Conservation (phyloP, 92 coral and sea anemone species). For the Pocillopora grandis region DNA sequence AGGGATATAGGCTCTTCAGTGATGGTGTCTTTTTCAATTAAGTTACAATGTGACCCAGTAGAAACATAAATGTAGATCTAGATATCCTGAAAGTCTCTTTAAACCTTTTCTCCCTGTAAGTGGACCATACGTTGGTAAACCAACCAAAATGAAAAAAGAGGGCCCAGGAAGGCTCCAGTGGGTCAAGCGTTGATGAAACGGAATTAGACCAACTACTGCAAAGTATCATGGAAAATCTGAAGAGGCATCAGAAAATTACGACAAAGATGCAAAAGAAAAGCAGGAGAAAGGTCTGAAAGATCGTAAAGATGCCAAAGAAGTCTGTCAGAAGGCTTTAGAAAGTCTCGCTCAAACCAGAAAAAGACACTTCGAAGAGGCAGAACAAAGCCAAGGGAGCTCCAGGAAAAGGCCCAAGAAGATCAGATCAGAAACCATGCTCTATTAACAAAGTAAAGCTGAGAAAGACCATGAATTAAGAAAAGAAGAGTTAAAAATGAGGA, state of each 20-base stretch:
- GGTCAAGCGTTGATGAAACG: slow-evolving; percentile 45
- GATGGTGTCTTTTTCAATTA: too few species aligned
- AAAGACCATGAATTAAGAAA: slow-evolving; percentile 52
- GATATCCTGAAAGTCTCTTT: too few species aligned
- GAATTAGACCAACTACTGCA: slow-evolving; percentile 54
- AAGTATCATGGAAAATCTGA: slow-evolving; percentile 50
- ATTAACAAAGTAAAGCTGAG: slow-evolving; percentile 50
- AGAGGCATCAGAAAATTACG: slow-evolving; percentile 45
- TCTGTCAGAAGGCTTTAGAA: slow-evolving; percentile 51
- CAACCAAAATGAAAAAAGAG: slow-evolving; percentile 47
- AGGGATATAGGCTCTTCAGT: too few species aligned
- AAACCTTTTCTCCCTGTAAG: too few species aligned
- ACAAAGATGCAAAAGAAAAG: slow-evolving; percentile 50
- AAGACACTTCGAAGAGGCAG: slow-evolving; percentile 43
- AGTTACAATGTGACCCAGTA: too few species aligned
- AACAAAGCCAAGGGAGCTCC: slow-evolving; percentile 25
- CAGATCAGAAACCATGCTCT: slow-evolving; percentile 44
- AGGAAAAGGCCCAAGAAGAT: slow-evolving; percentile 45
- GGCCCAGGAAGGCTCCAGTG: slow-evolving; percentile 41
- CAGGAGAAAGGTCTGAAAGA: slow-evolving; percentile 40
- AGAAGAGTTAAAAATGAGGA: slow-evolving; percentile 48
- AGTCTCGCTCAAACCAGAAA: slow-evolving; percentile 36
- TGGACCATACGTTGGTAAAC: slow-evolving; percentile 6
- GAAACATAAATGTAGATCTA: too few species aligned
- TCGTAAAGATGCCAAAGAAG: slow-evolving; percentile 55